Evolutionary conservation across 53 echinoderm and acorn worm species (phyloP).

Genomic region (Actinopyga echinites): DNA sequence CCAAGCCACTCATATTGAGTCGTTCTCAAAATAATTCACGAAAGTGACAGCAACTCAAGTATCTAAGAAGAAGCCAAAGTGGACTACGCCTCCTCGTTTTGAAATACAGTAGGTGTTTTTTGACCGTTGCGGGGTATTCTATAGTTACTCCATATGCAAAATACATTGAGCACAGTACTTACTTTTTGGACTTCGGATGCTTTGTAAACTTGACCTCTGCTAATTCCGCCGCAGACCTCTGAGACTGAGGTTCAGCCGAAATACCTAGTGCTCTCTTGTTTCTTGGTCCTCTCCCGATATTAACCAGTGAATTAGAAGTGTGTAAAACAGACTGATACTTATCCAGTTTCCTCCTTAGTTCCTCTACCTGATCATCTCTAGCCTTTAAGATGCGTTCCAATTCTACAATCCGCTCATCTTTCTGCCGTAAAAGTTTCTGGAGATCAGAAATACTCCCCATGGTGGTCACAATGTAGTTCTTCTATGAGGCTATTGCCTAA

Average conservation of each 20-base stretch:
- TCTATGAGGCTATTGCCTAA: no score
- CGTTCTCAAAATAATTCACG: no score
- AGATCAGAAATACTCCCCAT: slow-evolving; percentile 96
- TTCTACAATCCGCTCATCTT: slow-evolving; percentile 78
- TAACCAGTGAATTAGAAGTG: slow-evolving; percentile 76
- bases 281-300: slow-evolving; percentile 75
- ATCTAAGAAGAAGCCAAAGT: no score
- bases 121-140: no score
- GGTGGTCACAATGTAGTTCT: no score
- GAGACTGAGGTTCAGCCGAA: slow-evolving; percentile 92
- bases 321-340: slow-evolving; percentile 95
- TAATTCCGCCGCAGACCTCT: slow-evolving; percentile 80
- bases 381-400: slow-evolving; percentile 65
- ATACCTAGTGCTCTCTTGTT: slow-evolving; percentile 88
- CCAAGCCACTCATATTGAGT: no score
- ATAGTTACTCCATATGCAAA: background rate
- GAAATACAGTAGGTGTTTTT: no score
- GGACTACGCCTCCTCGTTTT: no score
- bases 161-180: slow-evolving; percentile 34
- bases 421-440: slow-evolving; percentile 82
- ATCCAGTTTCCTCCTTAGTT: slow-evolving; percentile 86
- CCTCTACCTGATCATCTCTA: slow-evolving; percentile 84
- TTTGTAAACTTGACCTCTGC: slow-evolving; percentile 80
- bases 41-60: no score
- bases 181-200: slow-evolving; percentile 92